These are phyloP conservation scores for Danaus melanippus DNA, from an alignment of 1,140 invertebrate genomes.

Conservation along the genomic window DNA sequence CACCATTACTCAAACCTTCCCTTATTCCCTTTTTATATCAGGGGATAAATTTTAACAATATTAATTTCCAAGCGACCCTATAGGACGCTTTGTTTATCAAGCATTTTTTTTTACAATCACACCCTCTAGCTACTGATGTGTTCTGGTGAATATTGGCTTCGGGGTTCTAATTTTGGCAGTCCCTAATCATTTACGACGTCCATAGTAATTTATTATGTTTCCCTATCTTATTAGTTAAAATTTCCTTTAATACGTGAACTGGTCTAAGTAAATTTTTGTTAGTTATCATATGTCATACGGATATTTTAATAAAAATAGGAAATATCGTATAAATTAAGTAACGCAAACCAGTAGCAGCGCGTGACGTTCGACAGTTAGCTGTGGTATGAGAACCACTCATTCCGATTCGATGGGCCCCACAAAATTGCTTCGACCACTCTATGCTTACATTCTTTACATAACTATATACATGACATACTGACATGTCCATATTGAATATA, in stretches of 20 bases:
- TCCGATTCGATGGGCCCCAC: conserved; percentile 29
- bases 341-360: conserved; percentile 14
- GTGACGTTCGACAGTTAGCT: conserved; percentile 30
- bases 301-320: too few relatives aligned
- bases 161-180: conserved; percentile 14
- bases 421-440: conserved; percentile 16
- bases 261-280: too few relatives aligned
- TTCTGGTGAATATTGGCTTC: conserved; percentile 14
- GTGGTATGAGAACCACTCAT: conserved; percentile 27
- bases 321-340: too few relatives aligned
- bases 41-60: conserved; percentile 48
- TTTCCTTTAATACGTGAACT: too few relatives aligned
- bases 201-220: conserved; percentile 11
- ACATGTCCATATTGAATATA: conserved; percentile 12
- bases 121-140: conserved; percentile 10
- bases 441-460: conserved; percentile 11
- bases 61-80: conserved; percentile 39
- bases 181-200: conserved; percentile 15
- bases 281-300: too few relatives aligned
- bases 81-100: conserved; percentile 30
- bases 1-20: too few relatives aligned
- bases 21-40: conserved; percentile 26
- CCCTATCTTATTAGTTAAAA: too few relatives aligned
- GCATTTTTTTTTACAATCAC: conserved; percentile 26
- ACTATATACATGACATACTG: conserved; percentile 13